phyloP scores from a whole-genome alignment of 2,113 vertebrate species.

The Heloderma charlesbogerti region DNA sequence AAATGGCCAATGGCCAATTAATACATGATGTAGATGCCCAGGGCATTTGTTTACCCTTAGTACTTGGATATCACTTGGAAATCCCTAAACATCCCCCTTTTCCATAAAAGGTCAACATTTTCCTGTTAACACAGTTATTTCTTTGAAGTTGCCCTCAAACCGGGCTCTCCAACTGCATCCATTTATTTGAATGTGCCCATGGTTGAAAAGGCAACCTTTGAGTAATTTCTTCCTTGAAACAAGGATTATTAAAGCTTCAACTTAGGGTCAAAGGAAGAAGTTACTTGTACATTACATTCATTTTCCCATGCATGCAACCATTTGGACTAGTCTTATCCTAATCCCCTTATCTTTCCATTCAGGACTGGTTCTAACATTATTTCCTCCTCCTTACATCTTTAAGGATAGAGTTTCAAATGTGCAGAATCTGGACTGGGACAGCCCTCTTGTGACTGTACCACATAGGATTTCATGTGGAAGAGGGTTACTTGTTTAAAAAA shows the following conservation, averaged over 20 bases:
- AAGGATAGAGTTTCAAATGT: not conserved
- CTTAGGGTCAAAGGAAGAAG: not conserved
- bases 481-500: too few relatives aligned
- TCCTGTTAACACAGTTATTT: not conserved
- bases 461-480: too few relatives aligned
- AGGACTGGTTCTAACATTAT: not conserved
- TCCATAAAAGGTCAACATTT: not conserved
- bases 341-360: not conserved
- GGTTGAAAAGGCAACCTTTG: not conserved
- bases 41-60: not conserved
- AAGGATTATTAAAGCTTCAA: not conserved
- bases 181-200: not conserved
- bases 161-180: not conserved
- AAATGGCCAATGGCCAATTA: not conserved
- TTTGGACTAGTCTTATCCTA: not conserved
- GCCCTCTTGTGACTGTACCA: too few relatives aligned
- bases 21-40: not conserved
- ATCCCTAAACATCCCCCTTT: not conserved
- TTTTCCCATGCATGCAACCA: not conserved
- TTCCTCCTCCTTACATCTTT: not conserved
- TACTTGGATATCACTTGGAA: not conserved
- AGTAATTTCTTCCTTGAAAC: not conserved
- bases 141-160: not conserved
- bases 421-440: too few relatives aligned
- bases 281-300: not conserved